Evolutionary conservation across 2,888 invertebrate genomes (phyloP).

Genomic region (Drosophila barbarae): DNA sequence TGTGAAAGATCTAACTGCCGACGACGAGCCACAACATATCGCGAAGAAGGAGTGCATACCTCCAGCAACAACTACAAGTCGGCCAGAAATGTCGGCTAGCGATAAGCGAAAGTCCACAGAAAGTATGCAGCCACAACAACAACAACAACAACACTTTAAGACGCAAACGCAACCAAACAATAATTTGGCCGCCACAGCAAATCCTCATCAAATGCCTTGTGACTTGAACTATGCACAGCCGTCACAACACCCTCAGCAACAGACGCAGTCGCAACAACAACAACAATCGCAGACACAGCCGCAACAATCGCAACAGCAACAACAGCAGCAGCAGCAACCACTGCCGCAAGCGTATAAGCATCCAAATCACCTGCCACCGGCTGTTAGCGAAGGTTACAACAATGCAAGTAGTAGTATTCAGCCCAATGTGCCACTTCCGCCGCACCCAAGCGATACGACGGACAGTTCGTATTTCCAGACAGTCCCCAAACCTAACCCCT

Average conservation of each 20-base stretch:
- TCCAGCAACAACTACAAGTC: slow-evolving; percentile 22
- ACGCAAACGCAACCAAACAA: slow-evolving; percentile 25
- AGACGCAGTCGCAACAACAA: slow-evolving; percentile 26
- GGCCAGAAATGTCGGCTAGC: slow-evolving; percentile 19
- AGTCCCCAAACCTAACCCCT: slow-evolving; percentile 49
- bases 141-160: slow-evolving; percentile 22
- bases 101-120: slow-evolving; percentile 30
- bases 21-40: slow-evolving; percentile 34
- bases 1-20: slow-evolving; percentile 29
- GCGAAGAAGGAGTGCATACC: slow-evolving; percentile 31
- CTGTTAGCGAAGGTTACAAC: slow-evolving; percentile 49
- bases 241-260: slow-evolving; percentile 1
- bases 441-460: slow-evolving; percentile 49
- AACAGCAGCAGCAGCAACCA: slow-evolving; percentile 34
- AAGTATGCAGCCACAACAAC: slow-evolving; percentile 4
- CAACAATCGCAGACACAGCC: slow-evolving; percentile 34
- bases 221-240: slow-evolving; percentile 28
- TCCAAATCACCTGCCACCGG: slow-evolving; percentile 48
- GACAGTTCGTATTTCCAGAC: slow-evolving; percentile 58
- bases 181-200: slow-evolving; percentile 13
- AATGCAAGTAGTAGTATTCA: slow-evolving; percentile 54
- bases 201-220: slow-evolving; percentile 38
- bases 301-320: slow-evolving; percentile 23
- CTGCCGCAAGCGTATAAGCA: slow-evolving; percentile 60
- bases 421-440: slow-evolving; percentile 49